Evolutionary conservation across 2,888 invertebrate species (phyloP).

Genomic region (Clanis bilineata): DNA sequence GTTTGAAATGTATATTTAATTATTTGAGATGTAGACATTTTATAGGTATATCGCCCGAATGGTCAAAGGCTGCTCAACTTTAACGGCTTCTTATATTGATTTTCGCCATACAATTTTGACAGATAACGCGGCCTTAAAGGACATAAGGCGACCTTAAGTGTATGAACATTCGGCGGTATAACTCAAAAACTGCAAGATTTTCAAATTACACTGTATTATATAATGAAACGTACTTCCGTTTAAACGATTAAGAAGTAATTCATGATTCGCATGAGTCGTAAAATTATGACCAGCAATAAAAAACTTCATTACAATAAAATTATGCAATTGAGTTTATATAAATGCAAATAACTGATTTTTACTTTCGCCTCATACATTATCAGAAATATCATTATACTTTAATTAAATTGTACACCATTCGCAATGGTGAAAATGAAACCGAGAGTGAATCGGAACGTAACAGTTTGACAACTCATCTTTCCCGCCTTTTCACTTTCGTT

Average conservation of each 20-base stretch:
- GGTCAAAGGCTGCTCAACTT: too few relatives aligned
- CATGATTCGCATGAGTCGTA: not conserved
- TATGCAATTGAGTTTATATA: not conserved
- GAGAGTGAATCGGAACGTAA: conserved; percentile 49
- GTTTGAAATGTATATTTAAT: too few relatives aligned
- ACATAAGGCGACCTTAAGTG: too few relatives aligned
- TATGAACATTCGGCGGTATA: too few relatives aligned
- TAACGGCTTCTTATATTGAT: too few relatives aligned
- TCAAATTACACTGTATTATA: too few relatives aligned
- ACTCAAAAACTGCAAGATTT: too few relatives aligned
- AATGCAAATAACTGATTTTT: not conserved
- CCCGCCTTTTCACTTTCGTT: conserved; percentile 59
- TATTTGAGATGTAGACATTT: too few relatives aligned
- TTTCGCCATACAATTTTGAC: too few relatives aligned
- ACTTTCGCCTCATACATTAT: not conserved
- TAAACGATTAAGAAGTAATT: not conserved
- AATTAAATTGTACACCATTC: conserved; percentile 2
- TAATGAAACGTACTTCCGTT: too few relatives aligned
- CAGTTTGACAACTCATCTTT: conserved; percentile 49
- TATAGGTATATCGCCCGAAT: too few relatives aligned
- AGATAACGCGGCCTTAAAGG: too few relatives aligned
- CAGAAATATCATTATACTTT: not conserved
- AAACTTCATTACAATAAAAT: not conserved
- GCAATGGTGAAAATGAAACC: conserved; percentile 32
- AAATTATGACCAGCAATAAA: not conserved